Percentiles rank a stretch among this genome's conserved stretches.
phyloP scores from a whole-genome alignment of 2,113 vertebrate species.

The Brienomyrus brachyistius region DNA sequence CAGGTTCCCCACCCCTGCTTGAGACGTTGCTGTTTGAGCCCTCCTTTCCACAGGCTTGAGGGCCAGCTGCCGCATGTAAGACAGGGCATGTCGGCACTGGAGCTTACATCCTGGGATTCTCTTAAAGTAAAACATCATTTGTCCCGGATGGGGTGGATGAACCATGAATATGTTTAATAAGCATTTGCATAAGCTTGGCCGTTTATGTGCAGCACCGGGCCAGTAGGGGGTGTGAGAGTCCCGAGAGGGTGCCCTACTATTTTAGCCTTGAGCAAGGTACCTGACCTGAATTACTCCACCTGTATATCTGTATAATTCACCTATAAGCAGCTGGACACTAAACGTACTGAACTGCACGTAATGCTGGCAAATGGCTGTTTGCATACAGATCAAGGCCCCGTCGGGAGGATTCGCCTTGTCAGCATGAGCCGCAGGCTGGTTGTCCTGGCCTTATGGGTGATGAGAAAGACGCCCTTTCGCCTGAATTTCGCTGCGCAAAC shows the following conservation, averaged over 20 bases:
- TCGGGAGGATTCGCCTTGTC: not conserved
- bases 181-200: not conserved
- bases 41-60: not conserved
- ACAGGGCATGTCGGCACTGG: not conserved
- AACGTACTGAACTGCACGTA: not conserved
- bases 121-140: not conserved
- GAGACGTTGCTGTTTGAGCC: not conserved
- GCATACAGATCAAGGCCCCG: not conserved
- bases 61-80: not conserved
- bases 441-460: not conserved
- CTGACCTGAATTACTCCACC: conserved; percentile 1
- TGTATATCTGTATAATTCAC: not conserved
- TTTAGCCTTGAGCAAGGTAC: conserved; percentile 1
- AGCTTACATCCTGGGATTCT: not conserved
- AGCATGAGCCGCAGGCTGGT: not conserved
- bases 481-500: not conserved
- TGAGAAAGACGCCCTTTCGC: not conserved
- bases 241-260: not conserved
- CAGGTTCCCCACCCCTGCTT: not conserved
- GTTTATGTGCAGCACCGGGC: not conserved
- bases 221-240: not conserved
- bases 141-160: not conserved
- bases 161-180: not conserved
- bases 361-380: not conserved
- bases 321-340: not conserved